Evolutionary conservation across 2,888 invertebrate genomes (phyloP).

Genomic region (Trissonchulus sp.): DNA sequence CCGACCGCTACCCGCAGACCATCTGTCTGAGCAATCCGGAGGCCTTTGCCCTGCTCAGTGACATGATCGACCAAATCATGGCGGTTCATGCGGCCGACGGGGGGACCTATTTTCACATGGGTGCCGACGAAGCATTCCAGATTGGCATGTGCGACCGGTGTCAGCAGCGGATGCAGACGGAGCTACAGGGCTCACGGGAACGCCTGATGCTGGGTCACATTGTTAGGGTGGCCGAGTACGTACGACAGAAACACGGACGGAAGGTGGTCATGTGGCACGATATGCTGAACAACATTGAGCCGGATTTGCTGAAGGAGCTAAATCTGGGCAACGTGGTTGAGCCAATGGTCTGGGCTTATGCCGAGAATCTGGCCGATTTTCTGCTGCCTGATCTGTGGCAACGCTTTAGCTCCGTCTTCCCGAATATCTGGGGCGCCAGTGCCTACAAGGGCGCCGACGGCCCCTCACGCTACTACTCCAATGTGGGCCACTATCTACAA

Average conservation of each 20-base stretch:
- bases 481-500: slow-evolving; percentile 55
- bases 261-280: slow-evolving; percentile 51
- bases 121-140: slow-evolving; percentile 56
- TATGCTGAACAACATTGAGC: slow-evolving; percentile 43
- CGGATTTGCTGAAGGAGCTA: slow-evolving; percentile 35
- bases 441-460: slow-evolving; percentile 63
- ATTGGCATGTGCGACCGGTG: slow-evolving; percentile 35
- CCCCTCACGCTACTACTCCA: slow-evolving; percentile 55
- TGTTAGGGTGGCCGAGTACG: slow-evolving; percentile 41
- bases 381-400: slow-evolving; percentile 60
- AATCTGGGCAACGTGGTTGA: slow-evolving; percentile 39
- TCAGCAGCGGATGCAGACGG: slow-evolving; percentile 32
- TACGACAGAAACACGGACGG: slow-evolving; percentile 28
- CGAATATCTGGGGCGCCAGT: slow-evolving; percentile 67
- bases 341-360: slow-evolving; percentile 49
- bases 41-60: slow-evolving; percentile 51
- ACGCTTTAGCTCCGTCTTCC: slow-evolving; percentile 64
- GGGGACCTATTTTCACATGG: slow-evolving; percentile 55
- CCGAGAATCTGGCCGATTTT: slow-evolving; percentile 47
- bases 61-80: slow-evolving; percentile 56
- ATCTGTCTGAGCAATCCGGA: slow-evolving; percentile 49
- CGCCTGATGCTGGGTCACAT: slow-evolving; percentile 46
- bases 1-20: slow-evolving; percentile 50
- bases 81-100: slow-evolving; percentile 53
- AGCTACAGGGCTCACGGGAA: slow-evolving; percentile 36